Conservation (phyloP, 35 echinoderm and acorn worm species). For the Anneissia japonica region DNA sequence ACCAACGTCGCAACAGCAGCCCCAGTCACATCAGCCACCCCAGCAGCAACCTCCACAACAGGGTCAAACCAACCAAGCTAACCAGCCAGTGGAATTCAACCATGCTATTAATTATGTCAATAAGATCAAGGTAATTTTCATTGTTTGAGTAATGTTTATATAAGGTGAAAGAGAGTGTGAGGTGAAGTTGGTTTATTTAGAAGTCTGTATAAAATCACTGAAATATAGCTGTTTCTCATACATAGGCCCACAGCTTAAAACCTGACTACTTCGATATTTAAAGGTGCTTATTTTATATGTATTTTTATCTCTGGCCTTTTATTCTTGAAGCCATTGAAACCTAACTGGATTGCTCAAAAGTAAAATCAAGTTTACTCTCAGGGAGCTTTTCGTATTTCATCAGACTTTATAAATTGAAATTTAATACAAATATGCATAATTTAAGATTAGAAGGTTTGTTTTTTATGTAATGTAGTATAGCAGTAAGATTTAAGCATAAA, state of each 20-base stretch:
- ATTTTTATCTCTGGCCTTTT: too few relatives aligned
- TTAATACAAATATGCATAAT: too few relatives aligned
- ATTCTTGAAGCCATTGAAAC: background rate
- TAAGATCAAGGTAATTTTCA: constrained; percentile 85
- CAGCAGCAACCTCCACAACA: constrained; percentile 26
- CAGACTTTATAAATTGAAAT: too few relatives aligned
- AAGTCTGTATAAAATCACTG: background rate
- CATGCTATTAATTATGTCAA: constrained; percentile 99
- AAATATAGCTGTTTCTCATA: background rate
- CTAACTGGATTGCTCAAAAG: too few relatives aligned
- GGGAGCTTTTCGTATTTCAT: background rate
- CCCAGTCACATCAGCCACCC: background rate
- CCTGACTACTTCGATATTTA: too few relatives aligned
- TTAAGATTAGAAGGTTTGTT: too few relatives aligned
- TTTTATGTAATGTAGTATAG: too few relatives aligned
- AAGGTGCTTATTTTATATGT: background rate
- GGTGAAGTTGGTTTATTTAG: background rate
- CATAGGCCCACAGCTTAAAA: background rate
- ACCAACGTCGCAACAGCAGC: constrained; percentile 19
- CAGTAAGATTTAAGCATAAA: too few relatives aligned
- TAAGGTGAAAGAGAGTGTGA: background rate
- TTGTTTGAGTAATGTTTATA: background rate
- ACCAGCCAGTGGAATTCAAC: constrained; percentile 96
- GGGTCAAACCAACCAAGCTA: constrained; percentile 20
- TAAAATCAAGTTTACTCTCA: too few relatives aligned